Percentiles rank a stretch among this genome's conserved stretches.
Evolutionary conservation across 2,888 invertebrate species (phyloP).

Genomic region (Lycophotia porphyrea): DNA sequence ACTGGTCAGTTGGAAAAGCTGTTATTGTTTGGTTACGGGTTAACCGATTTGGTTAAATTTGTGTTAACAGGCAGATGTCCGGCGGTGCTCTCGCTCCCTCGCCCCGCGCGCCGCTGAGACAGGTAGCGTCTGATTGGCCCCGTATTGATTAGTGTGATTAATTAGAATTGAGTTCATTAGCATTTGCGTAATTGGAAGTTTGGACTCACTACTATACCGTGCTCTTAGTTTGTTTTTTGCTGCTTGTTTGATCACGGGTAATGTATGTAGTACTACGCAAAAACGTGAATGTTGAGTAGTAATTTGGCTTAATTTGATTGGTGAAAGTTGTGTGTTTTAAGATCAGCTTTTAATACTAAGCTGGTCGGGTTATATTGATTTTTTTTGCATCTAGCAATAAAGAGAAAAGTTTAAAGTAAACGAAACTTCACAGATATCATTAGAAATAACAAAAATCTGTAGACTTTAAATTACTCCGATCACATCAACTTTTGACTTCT

Average conservation of each 20-base stretch:
- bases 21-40: constrained; percentile 90
- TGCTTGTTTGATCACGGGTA: constrained; percentile 49
- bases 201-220: constrained; percentile 58
- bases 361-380: neutral
- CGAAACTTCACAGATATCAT: neutral
- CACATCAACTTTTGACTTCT: constrained; percentile 57
- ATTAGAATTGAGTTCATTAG: constrained; percentile 79
- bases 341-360: constrained; percentile 9
- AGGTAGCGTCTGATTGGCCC: constrained; percentile 78
- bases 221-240: constrained; percentile 61
- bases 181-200: constrained; percentile 75
- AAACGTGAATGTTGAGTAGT: constrained; percentile 53
- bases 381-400: neutral
- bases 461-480: constrained; percentile 42
- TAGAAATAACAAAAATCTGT: constrained; percentile 2
- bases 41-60: constrained; percentile 90
- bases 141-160: constrained; percentile 85
- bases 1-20: constrained; percentile 88
- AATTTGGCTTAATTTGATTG: constrained; percentile 46
- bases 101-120: constrained; percentile 68
- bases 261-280: constrained; percentile 55
- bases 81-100: constrained; percentile 78
- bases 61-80: constrained; percentile 88
- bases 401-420: neutral
- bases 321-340: constrained; percentile 42